Base-by-base conservation (phyloP, 2,888 invertebrate species). In the Drosophila prolongata region DNA sequence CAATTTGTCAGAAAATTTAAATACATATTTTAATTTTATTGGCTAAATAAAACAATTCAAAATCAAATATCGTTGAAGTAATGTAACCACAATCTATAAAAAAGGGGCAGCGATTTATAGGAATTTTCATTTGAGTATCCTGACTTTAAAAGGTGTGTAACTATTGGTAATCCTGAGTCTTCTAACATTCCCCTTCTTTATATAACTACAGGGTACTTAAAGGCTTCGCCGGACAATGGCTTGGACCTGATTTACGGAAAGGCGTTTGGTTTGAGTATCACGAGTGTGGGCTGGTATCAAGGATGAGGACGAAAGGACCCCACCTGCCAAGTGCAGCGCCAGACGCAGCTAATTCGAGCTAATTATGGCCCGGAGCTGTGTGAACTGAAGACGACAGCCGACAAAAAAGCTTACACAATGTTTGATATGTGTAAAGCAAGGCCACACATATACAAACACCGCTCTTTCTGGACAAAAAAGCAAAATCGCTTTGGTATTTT, bases 271-370 rank as follows among this genome's bases (percentile, higher is more conserved):
- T 27, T 3, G 13, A 27, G 13, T n/a, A n/a, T 27, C 27, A 27
- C 3, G 49, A 13, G 16, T 8, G 34, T 35, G 34, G 27, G 16
- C 47, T 4, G 24, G 1, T 8, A 40, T 14, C 9, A n/a, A 30
- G 30, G 27, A n/a, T 9, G 50, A 35, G 62, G 30, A 55, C 19
- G 10, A 30, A 34, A 42, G 40, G 46, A 40, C 64, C 71, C 47
- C 68, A 71, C 70, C 86, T 81, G 81, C 73, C 81, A 81, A 72
- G 71, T 76, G 60, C 81, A 86, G 78, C 56, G 43, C 43, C 78
- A 77, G 80, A 76, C 80, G 74, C 78, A 80, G 80, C 87, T 82
- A 84, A 87, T 82, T 82, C 69, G 47, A 78, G 76, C 84, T 82
- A 82, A 82, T 82, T 87, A 87, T 76, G 59, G 62, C 80, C 79